Evolutionary conservation across 1,140 invertebrate species (phyloP).

Genomic region (Sycophila sp.): DNA sequence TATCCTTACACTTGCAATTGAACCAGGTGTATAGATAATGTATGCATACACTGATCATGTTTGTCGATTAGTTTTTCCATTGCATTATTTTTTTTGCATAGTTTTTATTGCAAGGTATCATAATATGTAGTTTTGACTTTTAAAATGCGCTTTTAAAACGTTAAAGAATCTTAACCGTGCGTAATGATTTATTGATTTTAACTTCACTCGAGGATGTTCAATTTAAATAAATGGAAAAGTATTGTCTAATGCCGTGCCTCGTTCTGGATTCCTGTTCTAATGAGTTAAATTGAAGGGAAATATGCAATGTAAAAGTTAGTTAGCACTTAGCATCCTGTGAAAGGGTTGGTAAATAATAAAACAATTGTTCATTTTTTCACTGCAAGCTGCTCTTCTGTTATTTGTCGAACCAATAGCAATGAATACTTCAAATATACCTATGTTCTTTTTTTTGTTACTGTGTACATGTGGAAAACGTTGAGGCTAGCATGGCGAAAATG

Average conservation of each 20-base stretch:
- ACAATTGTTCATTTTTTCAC: slow-evolving; percentile 33
- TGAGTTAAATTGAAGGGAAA: background rate
- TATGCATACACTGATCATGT: too few species aligned
- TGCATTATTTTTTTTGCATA: slow-evolving; percentile 1
- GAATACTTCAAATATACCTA: too few species aligned
- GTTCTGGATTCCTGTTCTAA: slow-evolving; percentile 14
- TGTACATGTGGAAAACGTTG: background rate
- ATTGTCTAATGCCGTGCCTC: background rate
- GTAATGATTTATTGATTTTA: slow-evolving; percentile 12
- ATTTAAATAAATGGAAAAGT: slow-evolving; percentile 8
- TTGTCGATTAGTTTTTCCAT: background rate
- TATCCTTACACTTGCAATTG: too few species aligned
- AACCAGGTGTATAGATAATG: too few species aligned
- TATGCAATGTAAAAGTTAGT: background rate
- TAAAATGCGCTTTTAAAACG: slow-evolving; percentile 4
- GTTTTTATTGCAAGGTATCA: background rate
- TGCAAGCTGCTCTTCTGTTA: background rate
- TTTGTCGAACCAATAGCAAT: slow-evolving; percentile 3
- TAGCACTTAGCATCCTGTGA: slow-evolving; percentile 25
- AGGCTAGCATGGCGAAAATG: background rate
- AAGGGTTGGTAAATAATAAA: slow-evolving; percentile 58
- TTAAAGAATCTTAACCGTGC: slow-evolving; percentile 32
- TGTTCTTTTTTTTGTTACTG: background rate
- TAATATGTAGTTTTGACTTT: slow-evolving; percentile 4
- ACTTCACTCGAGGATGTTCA: slow-evolving; percentile 13